Base-by-base conservation (phyloP, 2,113 vertebrate genomes). In the Theristicus caerulescens region DNA sequence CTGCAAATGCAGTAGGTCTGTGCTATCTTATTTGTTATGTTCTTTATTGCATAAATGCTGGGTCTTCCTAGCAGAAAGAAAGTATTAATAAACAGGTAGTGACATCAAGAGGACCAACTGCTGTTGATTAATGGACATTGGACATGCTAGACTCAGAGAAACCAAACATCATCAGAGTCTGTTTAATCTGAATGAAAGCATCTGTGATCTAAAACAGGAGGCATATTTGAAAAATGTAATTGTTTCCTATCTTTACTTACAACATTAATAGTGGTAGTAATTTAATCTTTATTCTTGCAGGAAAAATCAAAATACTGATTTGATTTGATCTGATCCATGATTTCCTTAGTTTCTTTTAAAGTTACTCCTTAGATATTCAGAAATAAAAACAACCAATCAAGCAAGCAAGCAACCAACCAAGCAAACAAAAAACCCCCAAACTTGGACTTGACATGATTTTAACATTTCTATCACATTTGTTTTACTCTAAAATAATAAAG, bases 31-130 rank as follows among this genome's bases (percentile, higher is more conserved):
- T 49, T 80, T 55, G 40, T 51, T 83, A 81, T 69, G 20, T 27
- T 86, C 31, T 91, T 89, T 57, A 73, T 86, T 66, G 7, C 24
- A 81, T 67, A 81, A 81, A 86, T 81, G 1, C 5, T 70, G 21
- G 16, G 22, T 77, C 14, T 34, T 79, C 64, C 11, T 55, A 62
- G 27, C 10, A 88, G 61, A 36, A 65, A 44, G 10, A n/a, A 54
- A 61, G 38, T 46, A 78, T 86, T 80, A 61, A 77, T 73, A 82
- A 93, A 92, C 38, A 57, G 71, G 12, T 69, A 86, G 64, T 8
- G 19, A 82, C 74, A 95, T 88, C 84, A 95, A 90, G 71, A 55
- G 59, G 83, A 67, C 52, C 47, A 85, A 22, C 34, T 58, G 34
- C 40, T 73, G 22, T 70, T 90, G 64, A 58, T 81, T 86, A 88